Base-by-base conservation (phyloP, 2,797 vertebrate genomes). In the Holocentrus rufus region DNA sequence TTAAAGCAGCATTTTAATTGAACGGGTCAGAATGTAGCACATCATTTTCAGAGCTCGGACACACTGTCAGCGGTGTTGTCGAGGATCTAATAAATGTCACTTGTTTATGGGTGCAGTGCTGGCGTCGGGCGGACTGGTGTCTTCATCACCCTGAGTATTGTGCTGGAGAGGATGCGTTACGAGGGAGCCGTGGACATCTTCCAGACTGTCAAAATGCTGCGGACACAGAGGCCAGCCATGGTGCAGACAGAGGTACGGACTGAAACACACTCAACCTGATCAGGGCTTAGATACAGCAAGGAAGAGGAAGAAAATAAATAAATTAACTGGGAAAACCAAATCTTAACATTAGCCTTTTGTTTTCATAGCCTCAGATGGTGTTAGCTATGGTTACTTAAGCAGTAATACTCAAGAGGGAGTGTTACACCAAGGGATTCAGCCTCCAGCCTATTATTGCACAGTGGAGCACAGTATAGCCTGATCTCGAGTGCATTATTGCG, bases 131-230 rank as follows among this genome's bases (percentile, higher is more conserved):
- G 98, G 88, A 99, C 97, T 0, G 98, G 98, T 0, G 97, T 99
- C 72, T 99, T 99, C 84, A 98, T 98, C 92, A 98, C 98, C 0
- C 93, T 99, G 80, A 99, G 98, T 85, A 99, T 99, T 47, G 97
- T 99, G 27, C 94, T 99, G 91, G 98, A 99, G 86, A 92, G 98
- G 57, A 99, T 99, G 97, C 97, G 98, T 69, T 99, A 98, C 0
- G 97, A 99, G 83, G 98, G 98, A 0, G 97, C 97, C 11, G 98
- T 99, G 87, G 98, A 99, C 93, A 96, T 99, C 89, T 99, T 99
- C 95, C 98, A 99, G 95, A 99, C 98, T 0, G 98, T 99, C 89
- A 99, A 99, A 93, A 98, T 98, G 97, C 95, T 99, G 91, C 95
- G 98, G 70, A 99, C 97, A 67, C 98, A 99, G 93, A 94, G 97